phyloP scores from a whole-genome alignment of 2,113 vertebrate species.

The Perca schrenkii region DNA sequence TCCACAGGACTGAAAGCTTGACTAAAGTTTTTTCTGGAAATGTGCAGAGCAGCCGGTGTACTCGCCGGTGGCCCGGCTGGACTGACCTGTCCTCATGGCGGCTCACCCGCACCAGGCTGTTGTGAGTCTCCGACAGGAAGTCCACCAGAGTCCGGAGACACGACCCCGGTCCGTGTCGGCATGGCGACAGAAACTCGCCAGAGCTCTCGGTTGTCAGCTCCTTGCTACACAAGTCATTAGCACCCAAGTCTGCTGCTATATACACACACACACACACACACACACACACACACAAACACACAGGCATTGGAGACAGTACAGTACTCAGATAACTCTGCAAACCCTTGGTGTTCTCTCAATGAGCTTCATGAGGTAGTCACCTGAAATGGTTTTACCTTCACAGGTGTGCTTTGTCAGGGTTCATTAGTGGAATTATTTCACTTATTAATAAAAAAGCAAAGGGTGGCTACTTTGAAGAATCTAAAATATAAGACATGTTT shows the following conservation, averaged over 20 bases:
- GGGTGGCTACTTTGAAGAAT: too few species aligned
- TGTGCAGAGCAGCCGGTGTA: too few species aligned
- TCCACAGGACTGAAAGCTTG: too few species aligned
- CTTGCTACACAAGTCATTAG: slow-evolving; percentile 61
- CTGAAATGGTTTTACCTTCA: too few species aligned
- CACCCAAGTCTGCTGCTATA: slow-evolving; percentile 59
- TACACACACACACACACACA: neutral
- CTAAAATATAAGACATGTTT: too few species aligned
- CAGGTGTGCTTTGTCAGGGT: too few species aligned
- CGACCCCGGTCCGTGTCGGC: slow-evolving; percentile 75
- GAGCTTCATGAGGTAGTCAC: too few species aligned
- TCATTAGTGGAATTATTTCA: too few species aligned
- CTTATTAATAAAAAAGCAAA: too few species aligned
- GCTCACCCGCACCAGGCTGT: slow-evolving; percentile 77
- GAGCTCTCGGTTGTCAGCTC: slow-evolving; percentile 75
- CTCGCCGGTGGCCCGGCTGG: neutral
- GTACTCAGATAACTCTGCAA: too few species aligned
- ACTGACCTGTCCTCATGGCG: slow-evolving; percentile 75
- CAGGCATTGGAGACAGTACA: neutral
- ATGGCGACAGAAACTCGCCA: slow-evolving; percentile 69
- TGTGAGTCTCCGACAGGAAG: slow-evolving; percentile 81
- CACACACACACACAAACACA: neutral
- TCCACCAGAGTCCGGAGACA: slow-evolving; percentile 76
- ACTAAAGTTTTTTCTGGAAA: too few species aligned
- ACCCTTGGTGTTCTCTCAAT: too few species aligned